Conservation (phyloP, 2,797 vertebrate species). For the Pipistrellus nathusii region DNA sequence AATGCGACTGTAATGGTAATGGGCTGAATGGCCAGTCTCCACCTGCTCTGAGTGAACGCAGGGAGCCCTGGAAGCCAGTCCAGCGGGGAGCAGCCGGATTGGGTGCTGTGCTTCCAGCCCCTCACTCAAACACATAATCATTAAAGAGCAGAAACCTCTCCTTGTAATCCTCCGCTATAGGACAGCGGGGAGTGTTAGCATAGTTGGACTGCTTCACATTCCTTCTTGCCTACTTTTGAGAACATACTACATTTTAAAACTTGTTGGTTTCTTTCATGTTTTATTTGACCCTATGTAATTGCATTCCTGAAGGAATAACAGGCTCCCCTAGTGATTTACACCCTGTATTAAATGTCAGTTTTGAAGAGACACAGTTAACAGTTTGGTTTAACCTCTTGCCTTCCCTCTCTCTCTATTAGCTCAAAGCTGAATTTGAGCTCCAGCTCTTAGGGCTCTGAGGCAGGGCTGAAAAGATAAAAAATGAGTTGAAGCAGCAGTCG, state of each 20-base stretch:
- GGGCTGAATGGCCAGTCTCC: slow-evolving; percentile 40
- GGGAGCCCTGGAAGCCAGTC: slow-evolving; percentile 70
- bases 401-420: slow-evolving; percentile 88
- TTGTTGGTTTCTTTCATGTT: slow-evolving; percentile 99
- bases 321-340: slow-evolving; percentile 96
- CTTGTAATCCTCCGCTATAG: slow-evolving; percentile 88
- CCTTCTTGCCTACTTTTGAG: slow-evolving; percentile 95
- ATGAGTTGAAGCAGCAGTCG: slow-evolving; percentile 61
- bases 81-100: slow-evolving; percentile 48
- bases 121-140: slow-evolving; percentile 84
- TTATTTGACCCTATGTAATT: slow-evolving; percentile 99
- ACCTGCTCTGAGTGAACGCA: slow-evolving; percentile 86
- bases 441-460: slow-evolving; percentile 68
- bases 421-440: slow-evolving; percentile 85
- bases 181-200: slow-evolving; percentile 97
- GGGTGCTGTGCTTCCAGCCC: slow-evolving; percentile 72
- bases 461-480: slow-evolving; percentile 57
- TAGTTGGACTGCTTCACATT: slow-evolving; percentile 99
- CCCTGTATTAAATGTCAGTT: slow-evolving; percentile 97
- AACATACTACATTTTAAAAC: slow-evolving; percentile 98
- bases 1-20: neutral
- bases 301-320: slow-evolving; percentile 99
- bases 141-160: slow-evolving; percentile 86
- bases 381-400: slow-evolving; percentile 92
- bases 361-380: slow-evolving; percentile 95